Base-by-base conservation (phyloP, 2,888 invertebrate species). In the Oligia fasciuncula region DNA sequence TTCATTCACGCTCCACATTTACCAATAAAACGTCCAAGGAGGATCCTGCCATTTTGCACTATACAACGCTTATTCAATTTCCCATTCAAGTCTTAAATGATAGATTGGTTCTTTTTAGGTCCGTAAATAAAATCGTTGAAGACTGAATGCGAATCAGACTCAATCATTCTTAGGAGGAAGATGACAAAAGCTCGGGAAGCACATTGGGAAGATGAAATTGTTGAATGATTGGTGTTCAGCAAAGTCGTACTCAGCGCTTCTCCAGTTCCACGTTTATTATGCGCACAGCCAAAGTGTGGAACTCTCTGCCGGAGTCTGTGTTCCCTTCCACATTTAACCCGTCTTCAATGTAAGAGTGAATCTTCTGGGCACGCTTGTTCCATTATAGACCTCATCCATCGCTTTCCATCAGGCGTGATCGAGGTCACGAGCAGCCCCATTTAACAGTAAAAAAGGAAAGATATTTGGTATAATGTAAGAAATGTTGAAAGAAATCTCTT, bases 51-150 rank as follows among this genome's bases (percentile, higher is more conserved):
- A 76, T 75, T 87, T 85, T 77, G 76, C 57, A 74, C 74, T 69
- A 60, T 63, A 63, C 66, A 69, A 69, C 85, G 62, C 66, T 85
- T 87, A 85, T 85, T 60, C 88, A 85, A 85, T 87, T 87, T 87
- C 60, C 69, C 75, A 85, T 80, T 85, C 88, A 85, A 5, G 14
- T n/a, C 63, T 73, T 75, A 84, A 84, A 75, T 87, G 80, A 84
- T 75, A 49, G 81, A 85, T 79, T 62, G 66, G 62, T 60, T 46
- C 76, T 63, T 43, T 76, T 73, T 65, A 66, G 19, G 73, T 62
- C 66, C 46, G 23, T 40, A 73, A 75, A 77, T 87, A 77, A 67
- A 73, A 60, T 69, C 43, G 14, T 75, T 67, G 62, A 51, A 62
- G 49, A 23, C 73, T 66, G 43, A 68, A 62, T 46, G 77, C 23